Conservation (phyloP, 2,113 vertebrate genomes). For the Trogon surrucura region DNA sequence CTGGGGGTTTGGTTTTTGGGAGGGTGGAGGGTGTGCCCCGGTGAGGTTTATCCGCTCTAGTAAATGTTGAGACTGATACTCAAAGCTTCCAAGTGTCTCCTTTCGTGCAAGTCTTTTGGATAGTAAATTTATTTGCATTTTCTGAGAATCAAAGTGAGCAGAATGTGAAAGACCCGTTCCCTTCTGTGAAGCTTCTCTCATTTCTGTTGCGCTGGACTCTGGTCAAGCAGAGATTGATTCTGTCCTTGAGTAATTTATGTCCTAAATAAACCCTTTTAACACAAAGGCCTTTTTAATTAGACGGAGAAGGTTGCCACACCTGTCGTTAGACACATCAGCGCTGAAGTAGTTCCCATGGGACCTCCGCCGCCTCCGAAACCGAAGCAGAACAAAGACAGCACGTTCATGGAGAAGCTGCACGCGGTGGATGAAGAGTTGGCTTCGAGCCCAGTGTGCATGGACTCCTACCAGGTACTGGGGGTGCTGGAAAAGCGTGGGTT, state of each 20-base stretch:
- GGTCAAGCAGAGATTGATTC: background rate
- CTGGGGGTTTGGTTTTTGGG: background rate
- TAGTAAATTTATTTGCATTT: background rate
- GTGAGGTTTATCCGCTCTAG: background rate
- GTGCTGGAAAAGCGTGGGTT: accelerated
- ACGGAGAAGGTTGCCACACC: constrained; percentile 34
- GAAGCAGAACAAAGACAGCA: constrained; percentile 79
- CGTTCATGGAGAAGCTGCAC: constrained; percentile 93
- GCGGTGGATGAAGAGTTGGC: constrained; percentile 92
- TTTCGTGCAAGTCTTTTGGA: background rate
- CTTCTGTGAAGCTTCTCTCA: background rate
- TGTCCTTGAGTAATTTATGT: background rate
- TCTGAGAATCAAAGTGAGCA: background rate
- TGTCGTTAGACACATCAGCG: constrained; percentile 74
- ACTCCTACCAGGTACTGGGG: constrained; percentile 82
- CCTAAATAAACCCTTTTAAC: constrained; percentile 11
- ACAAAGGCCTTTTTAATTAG: constrained; percentile 45
- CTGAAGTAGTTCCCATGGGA: constrained; percentile 86
- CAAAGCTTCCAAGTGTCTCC: background rate
- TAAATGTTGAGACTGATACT: background rate
- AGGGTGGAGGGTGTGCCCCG: background rate
- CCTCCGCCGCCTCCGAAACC: constrained; percentile 85
- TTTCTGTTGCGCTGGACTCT: background rate
- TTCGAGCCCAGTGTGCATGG: constrained; percentile 81
- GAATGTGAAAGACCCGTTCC: background rate